A percentile compares a stretch with the other conserved stretches of the same genome.
Evolutionary conservation across 2,797 vertebrate genomes (phyloP).

Genomic region (Tiaroga cobitis): DNA sequence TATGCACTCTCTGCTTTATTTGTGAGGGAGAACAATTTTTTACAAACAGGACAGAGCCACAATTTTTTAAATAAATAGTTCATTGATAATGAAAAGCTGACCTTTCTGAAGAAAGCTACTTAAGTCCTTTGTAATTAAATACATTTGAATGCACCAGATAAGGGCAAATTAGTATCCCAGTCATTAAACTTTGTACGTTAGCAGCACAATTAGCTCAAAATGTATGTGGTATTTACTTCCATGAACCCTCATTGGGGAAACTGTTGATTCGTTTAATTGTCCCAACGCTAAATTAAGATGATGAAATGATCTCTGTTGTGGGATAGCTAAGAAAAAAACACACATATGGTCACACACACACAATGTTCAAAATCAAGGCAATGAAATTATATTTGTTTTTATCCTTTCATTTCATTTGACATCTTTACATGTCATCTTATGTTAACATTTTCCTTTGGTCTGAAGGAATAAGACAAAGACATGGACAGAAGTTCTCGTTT

Average conservation of each 20-base stretch:
- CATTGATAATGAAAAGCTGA: not conserved
- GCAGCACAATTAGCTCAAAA: conserved; percentile 30
- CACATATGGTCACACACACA: conserved; percentile 25
- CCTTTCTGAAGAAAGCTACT: conserved; percentile 32
- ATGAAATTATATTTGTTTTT: conserved; percentile 51
- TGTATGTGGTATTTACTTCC: conserved; percentile 21
- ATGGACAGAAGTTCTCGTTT: conserved; percentile 26
- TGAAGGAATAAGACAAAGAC: conserved; percentile 40
- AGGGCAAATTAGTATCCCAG: conserved; percentile 29
- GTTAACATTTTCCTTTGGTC: conserved; percentile 56
- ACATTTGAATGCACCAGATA: conserved; percentile 23
- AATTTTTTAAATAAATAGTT: conserved; percentile 10
- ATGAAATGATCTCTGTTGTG: conserved; percentile 7
- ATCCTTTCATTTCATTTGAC: conserved; percentile 43
- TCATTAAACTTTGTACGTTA: conserved; percentile 1
- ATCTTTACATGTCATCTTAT: conserved; percentile 30
- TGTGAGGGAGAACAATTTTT: not conserved
- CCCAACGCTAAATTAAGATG: conserved; percentile 8
- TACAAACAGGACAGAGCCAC: conserved; percentile 31
- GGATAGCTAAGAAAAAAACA: conserved; percentile 36
- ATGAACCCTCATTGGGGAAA: conserved; percentile 28
- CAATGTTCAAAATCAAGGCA: conserved; percentile 57
- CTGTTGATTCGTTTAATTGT: conserved; percentile 1
- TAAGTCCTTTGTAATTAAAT: conserved; percentile 32
- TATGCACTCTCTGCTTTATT: not conserved